Evolutionary conservation across 1,140 invertebrate genomes (phyloP).

Genomic region (Matsumurasca onukii): DNA sequence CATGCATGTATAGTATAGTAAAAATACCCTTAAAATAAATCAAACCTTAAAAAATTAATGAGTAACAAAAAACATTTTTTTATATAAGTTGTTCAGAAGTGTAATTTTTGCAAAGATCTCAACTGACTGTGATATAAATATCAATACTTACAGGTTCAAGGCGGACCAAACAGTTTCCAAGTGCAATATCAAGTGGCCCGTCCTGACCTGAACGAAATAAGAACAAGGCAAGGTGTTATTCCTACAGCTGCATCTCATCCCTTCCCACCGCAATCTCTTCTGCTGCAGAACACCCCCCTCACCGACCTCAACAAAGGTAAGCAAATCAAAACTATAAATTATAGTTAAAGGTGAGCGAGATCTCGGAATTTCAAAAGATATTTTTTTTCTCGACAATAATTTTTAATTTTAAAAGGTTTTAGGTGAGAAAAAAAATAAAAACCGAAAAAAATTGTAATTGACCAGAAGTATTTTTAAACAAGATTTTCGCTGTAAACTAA

Average conservation of each 20-base stretch:
- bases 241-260: slow-evolving; percentile 17
- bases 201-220: slow-evolving; percentile 28
- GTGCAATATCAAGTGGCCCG: slow-evolving; percentile 36
- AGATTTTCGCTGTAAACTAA: no score
- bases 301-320: no score
- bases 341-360: not conserved
- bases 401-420: no score
- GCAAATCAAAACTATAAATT: not conserved
- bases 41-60: not conserved
- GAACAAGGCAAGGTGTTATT: not conserved
- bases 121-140: no score
- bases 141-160: slow-evolving; percentile 29
- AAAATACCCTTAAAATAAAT: not conserved
- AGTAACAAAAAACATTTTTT: no score
- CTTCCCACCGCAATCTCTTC: slow-evolving; percentile 46
- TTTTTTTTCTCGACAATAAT: no score
- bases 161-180: slow-evolving; percentile 33
- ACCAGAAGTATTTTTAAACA: no score
- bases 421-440: no score
- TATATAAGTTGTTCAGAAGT: no score
- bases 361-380: not conserved
- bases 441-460: no score
- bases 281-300: slow-evolving; percentile 47
- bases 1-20: slow-evolving; percentile 1
- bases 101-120: no score